A percentile compares a stretch with the other conserved stretches of the same genome.
Evolutionary conservation across 1,140 invertebrate genomes (phyloP).

Genomic region (Sarcophaga bullata): DNA sequence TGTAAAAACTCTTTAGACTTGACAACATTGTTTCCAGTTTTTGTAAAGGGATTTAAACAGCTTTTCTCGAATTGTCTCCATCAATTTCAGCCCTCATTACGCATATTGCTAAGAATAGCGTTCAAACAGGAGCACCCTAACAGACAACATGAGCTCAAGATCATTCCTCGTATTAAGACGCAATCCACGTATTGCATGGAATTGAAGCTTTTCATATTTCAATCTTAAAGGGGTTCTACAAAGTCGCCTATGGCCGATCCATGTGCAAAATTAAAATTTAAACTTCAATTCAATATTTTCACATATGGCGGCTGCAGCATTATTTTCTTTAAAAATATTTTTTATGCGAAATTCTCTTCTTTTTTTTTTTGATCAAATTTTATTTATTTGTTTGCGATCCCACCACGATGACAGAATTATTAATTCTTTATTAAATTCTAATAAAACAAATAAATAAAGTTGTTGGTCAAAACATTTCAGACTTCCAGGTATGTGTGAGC

Average conservation of each 20-base stretch:
- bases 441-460: slow-evolving; percentile 20
- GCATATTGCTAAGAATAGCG: no score
- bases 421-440: slow-evolving; percentile 24
- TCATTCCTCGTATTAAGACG: no score
- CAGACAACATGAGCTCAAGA: no score
- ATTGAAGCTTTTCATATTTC: no score
- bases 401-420: slow-evolving; percentile 37
- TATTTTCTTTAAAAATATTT: slow-evolving; percentile 2
- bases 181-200: no score
- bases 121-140: no score
- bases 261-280: background rate
- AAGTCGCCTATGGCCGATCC: background rate
- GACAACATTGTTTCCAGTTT: no score
- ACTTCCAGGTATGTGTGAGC: background rate
- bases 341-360: background rate
- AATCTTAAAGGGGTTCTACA: no score
- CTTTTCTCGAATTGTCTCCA: no score
- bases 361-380: background rate
- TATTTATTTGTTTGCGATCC: background rate
- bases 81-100: no score
- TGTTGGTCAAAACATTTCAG: slow-evolving; percentile 19
- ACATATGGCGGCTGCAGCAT: background rate
- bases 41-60: no score
- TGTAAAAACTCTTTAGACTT: no score
- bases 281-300: background rate